These are phyloP conservation scores for Ramphastos sulfuratus DNA, from an alignment of 2,113 vertebrate genomes.

Conservation along the genomic window DNA sequence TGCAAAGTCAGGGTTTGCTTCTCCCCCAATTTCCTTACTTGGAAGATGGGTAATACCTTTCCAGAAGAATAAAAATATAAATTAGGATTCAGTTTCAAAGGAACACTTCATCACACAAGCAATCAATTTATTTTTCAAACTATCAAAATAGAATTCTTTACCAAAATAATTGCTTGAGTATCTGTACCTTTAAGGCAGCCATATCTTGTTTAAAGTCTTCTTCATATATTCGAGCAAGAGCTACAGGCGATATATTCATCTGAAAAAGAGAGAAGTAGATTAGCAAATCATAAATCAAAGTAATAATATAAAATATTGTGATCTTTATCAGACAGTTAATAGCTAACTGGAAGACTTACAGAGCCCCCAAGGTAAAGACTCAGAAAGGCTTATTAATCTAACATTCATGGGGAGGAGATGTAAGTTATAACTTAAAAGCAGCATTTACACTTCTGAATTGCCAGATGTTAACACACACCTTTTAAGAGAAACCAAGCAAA, in stretches of 20 bases:
- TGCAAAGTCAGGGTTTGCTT: neutral
- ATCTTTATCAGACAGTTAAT: constrained; percentile 24
- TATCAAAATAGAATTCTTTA: neutral
- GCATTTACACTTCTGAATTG: neutral
- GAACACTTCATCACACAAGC: neutral
- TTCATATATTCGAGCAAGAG: constrained; percentile 86
- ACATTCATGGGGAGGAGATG: neutral
- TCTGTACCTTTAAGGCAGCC: constrained; percentile 86
- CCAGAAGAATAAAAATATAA: neutral
- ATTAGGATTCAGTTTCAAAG: neutral
- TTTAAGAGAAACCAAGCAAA: constrained; percentile 4
- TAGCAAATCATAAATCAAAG: constrained; percentile 35
- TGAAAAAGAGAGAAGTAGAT: constrained; percentile 45
- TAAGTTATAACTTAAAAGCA: neutral
- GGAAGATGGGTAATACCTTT: neutral
- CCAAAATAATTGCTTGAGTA: neutral
- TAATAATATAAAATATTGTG: constrained; percentile 3
- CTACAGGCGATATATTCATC: constrained; percentile 82
- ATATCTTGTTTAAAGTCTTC: constrained; percentile 96
- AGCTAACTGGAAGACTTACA: constrained; percentile 15
- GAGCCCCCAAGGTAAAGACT: neutral
- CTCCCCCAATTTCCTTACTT: neutral
- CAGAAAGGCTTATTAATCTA: constrained; percentile 20
- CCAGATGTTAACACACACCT: neutral
- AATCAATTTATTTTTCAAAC: neutral